phyloP scores from a whole-genome alignment of 1,140 invertebrate genomes.

The Apis dorsata region DNA sequence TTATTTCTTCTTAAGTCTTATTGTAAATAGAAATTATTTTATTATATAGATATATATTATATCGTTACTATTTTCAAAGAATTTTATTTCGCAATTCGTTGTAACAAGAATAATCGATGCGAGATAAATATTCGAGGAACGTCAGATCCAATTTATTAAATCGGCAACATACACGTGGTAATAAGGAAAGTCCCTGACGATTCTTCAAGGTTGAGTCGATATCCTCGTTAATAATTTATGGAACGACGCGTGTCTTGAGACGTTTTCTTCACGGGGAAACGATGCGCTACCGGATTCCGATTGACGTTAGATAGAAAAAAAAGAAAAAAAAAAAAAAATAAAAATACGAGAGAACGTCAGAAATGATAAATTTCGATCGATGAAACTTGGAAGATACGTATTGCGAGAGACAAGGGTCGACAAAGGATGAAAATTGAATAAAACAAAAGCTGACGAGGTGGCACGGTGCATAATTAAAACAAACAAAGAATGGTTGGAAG shows the following conservation, averaged over 20 bases:
- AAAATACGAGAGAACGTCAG: not conserved
- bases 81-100: not conserved
- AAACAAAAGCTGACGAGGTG: constrained; percentile 12
- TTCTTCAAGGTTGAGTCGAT: not conserved
- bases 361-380: not conserved
- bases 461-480: constrained; percentile 72
- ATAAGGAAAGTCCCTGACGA: constrained; percentile 29
- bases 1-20: too few species aligned
- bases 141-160: not conserved
- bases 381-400: not conserved
- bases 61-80: too few species aligned
- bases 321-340: not conserved
- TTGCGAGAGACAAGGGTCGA: constrained; percentile 4
- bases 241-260: not conserved
- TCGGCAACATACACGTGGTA: not conserved
- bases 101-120: too few species aligned
- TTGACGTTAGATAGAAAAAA: not conserved
- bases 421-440: constrained; percentile 8
- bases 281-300: constrained; percentile 36
- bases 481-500: constrained; percentile 73
- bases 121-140: not conserved
- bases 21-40: too few species aligned
- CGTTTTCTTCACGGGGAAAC: not conserved
- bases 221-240: constrained; percentile 55
- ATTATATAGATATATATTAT: too few species aligned